Base-by-base conservation (phyloP, 2,888 invertebrate species). In the Lydus trimaculatus region DNA sequence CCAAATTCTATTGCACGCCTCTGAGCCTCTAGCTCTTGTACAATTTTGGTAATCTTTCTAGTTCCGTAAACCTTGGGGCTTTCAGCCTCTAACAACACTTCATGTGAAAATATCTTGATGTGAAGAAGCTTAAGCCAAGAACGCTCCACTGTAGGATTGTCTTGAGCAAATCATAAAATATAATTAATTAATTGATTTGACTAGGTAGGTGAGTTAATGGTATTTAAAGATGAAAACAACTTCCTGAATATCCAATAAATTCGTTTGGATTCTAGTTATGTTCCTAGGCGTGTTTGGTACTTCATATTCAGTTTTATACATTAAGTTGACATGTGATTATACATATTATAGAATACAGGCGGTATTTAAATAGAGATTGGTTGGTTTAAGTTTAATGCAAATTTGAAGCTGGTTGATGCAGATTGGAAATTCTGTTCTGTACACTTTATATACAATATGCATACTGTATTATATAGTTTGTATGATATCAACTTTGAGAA, bases 371-470 rank as follows among this genome's bases (percentile, higher is more conserved):
- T 67, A 63, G 64, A 67, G 70, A 70, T 70, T 70, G 65, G 67
- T 65, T 70, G 67, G 70, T 70, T 70, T 70, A 48, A 67, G 70
- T 67, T 70, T 70, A 64, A 70, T 70, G 70, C 67, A 67, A 70
- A 70, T 70, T 70, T 48, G 17, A 43, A 60, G n/a, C 36, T 11
- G 48, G 31, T 15, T 36, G 58, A 58, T 64, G 66, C 64, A 64
- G 65, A 70, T 70, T 64, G 66, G 67, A 67, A 70, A 70, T 65
- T 58, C 43, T 59, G 20, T 43, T 39, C 61, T 61, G 36, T 62
- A 43, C 33, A 17, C 60, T 58, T n/a, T 58, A 25, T 52, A 63
- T 61, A 43, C 48, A 52, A 52, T 23, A 52, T 52, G 48, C 48
- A 52, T 52, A 20, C 20, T 43, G 43, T 43, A n/a, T n/a, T 43